Evolutionary conservation across 2,888 invertebrate species (phyloP), one percentile per base, ranked within the genome.

Genomic region (Sturmia bella): DNA sequence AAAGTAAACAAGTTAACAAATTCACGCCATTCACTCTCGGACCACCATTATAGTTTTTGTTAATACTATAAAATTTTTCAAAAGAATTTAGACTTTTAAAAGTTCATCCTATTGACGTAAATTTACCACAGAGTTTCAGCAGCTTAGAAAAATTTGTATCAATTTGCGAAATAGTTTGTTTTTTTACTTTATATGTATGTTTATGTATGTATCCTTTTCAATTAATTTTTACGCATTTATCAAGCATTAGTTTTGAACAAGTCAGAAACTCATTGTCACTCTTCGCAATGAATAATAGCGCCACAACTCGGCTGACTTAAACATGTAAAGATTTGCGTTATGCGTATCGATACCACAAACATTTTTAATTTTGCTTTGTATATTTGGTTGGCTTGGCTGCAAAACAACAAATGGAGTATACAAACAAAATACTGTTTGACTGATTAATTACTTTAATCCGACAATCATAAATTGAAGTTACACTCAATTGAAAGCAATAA

Each of bases 1-100:
- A 56, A 57, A 73, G 73, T 56, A 63, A 48, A 69, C 63, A 70
- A 82, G 74, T 78, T 82, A 57, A 82, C 82, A 82, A 78, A 74
- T 82, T 82, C 74, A 78, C 82, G 78, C 69, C 69, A 70, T 64
- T 70, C 45, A 74, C 69, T 52, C 37, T n/a, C 5, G 48, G 69
- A 66, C 82, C 78, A 69, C 82, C 78, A 69, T 74, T 54, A 64
- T 52, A 27, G 17, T 56, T 41, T 24, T 24, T 61, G 1, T 32
- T 43, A 1, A 13, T 17, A 13, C n/a, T 43, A 17, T 21, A 19
- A 3, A 27, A 41, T 56, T 43, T 19, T 56, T 19, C 15, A 3
- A 32, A 27, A 27, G 27, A 27, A 27, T 27, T 27, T 27, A 27
- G 3, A 27, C 6, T 27, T 32, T 3, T 32, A 5, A 32, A 32